Conservation (phyloP, 2,888 invertebrate species). For the Rhopalosiphum nymphaeae region DNA sequence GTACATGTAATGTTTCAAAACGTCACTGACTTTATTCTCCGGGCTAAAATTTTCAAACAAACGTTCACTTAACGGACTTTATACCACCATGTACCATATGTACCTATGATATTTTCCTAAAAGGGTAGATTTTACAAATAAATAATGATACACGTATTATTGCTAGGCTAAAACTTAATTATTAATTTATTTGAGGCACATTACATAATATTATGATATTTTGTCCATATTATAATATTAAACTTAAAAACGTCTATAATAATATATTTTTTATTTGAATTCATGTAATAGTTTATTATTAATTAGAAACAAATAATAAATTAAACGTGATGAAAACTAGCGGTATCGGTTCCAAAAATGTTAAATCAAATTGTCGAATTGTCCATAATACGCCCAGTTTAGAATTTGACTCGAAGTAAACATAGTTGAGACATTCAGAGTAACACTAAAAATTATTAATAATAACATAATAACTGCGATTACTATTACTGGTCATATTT, state of each 20-base stretch:
- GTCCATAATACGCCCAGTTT: too few species aligned
- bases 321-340: neutral
- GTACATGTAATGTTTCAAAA: slow-evolving; percentile 25
- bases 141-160: neutral
- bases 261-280: neutral
- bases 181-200: neutral
- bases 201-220: neutral
- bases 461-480: neutral
- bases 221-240: neutral
- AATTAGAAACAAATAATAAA: neutral
- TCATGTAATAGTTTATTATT: neutral
- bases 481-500: neutral
- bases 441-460: neutral
- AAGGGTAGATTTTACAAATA: neutral
- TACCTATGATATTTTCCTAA: neutral
- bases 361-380: neutral
- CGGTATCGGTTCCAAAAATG: neutral
- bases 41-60: slow-evolving; percentile 26
- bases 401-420: neutral
- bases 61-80: slow-evolving; percentile 25
- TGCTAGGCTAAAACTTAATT: neutral
- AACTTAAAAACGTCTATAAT: neutral
- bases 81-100: neutral
- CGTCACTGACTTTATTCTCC: neutral
- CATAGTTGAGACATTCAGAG: too few species aligned